Conservation (phyloP, 2,888 invertebrate genomes). For the Melanostoma mellinum region DNA sequence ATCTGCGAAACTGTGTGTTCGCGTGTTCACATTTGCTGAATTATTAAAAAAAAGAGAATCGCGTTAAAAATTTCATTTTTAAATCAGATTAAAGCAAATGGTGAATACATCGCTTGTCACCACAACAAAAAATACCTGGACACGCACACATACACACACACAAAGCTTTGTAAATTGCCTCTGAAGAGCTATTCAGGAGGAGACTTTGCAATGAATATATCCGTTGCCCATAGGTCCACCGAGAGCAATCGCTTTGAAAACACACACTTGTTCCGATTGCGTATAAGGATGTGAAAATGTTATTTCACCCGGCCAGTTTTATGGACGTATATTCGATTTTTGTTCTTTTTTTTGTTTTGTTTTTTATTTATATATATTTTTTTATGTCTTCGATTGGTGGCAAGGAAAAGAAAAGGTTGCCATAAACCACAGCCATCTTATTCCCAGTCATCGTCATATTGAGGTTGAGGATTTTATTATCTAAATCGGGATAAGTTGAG, state of each 20-base stretch:
- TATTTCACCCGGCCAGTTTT: constrained; percentile 48
- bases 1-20: background rate
- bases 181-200: background rate
- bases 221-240: constrained; percentile 14
- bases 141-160: background rate
- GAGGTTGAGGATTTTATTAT: constrained; percentile 58
- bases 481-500: constrained; percentile 10
- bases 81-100: background rate
- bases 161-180: constrained; percentile 2
- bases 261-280: background rate
- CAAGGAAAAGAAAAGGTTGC: constrained; percentile 47
- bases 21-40: background rate
- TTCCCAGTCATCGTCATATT: constrained; percentile 1
- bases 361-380: too few species aligned
- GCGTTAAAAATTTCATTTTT: background rate
- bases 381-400: too few species aligned
- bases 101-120: background rate
- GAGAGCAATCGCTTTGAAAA: constrained; percentile 52
- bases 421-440: constrained; percentile 49
- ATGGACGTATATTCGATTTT: constrained; percentile 23
- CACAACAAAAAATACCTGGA: background rate
- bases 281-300: constrained; percentile 49
- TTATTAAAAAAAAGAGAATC: background rate
- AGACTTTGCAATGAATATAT: background rate
- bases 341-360: too few species aligned